A percentile compares a stretch with the other conserved stretches of the same genome.
Conservation (phyloP, 2,888 invertebrate species). For the Chirona hameri region DNA sequence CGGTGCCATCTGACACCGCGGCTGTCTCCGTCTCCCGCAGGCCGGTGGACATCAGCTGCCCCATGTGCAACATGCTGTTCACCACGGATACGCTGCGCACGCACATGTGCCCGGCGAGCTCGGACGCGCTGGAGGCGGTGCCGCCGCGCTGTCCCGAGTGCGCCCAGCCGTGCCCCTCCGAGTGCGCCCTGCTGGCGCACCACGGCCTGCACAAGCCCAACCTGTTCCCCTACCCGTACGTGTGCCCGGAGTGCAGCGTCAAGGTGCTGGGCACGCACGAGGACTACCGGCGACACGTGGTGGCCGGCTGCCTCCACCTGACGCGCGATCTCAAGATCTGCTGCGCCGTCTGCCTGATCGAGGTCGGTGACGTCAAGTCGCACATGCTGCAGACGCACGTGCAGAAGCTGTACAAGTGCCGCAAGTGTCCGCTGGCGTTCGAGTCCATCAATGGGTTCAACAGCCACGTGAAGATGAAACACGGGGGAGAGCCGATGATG, state of each 20-base stretch:
- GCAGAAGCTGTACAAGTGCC: constrained; percentile 28
- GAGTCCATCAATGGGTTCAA: constrained; percentile 29
- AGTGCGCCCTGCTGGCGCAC: constrained; percentile 7
- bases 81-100: background rate
- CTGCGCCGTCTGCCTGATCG: constrained; percentile 26
- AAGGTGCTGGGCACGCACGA: constrained; percentile 23
- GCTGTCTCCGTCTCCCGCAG: background rate
- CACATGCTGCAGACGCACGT: constrained; percentile 30
- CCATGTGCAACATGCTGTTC: constrained; percentile 26
- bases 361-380: constrained; percentile 25
- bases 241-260: constrained; percentile 10
- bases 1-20: background rate
- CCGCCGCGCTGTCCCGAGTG: constrained; percentile 29
- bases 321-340: constrained; percentile 27
- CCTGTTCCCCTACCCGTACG: constrained; percentile 27
- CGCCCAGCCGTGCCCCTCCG: constrained; percentile 22
- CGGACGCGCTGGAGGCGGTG: constrained; percentile 5
- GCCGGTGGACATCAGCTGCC: background rate
- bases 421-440: constrained; percentile 28
- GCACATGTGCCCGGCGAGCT: constrained; percentile 7
- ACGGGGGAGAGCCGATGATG: background rate
- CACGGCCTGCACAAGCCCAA: constrained; percentile 27
- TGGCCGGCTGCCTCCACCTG: constrained; percentile 3
- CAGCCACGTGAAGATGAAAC: constrained; percentile 8
- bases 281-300: constrained; percentile 25